Conservation (phyloP, 2,113 vertebrate species). For the Gallinago undulata region DNA sequence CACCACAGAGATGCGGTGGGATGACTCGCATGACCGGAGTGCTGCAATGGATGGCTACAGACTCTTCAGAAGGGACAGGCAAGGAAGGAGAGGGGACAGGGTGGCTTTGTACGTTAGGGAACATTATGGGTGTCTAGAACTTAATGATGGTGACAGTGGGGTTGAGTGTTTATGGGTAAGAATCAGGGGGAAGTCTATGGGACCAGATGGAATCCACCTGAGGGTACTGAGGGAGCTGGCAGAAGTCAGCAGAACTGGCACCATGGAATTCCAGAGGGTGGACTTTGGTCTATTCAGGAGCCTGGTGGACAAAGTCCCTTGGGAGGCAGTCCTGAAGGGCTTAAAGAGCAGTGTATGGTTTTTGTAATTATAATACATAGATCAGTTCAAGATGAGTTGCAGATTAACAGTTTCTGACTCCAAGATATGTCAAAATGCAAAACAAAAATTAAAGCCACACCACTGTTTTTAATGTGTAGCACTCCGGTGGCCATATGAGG, state of each 20-base stretch:
- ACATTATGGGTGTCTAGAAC: too few relatives aligned
- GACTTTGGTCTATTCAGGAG: not conserved
- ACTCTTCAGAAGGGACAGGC: too few relatives aligned
- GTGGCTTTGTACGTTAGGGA: too few relatives aligned
- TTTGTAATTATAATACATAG: not conserved
- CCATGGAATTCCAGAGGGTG: not conserved
- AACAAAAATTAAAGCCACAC: not conserved
- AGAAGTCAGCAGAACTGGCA: not conserved
- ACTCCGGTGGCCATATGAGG: not conserved
- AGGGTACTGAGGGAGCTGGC: too few relatives aligned
- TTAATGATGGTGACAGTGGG: too few relatives aligned
- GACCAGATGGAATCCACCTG: too few relatives aligned
- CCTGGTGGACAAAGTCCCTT: not conserved
- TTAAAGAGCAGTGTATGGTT: not conserved
- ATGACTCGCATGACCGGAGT: too few relatives aligned
- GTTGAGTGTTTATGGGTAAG: too few relatives aligned
- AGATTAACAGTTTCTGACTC: not conserved
- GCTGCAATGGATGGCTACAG: too few relatives aligned
- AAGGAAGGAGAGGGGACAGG: too few relatives aligned
- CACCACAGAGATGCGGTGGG: not conserved
- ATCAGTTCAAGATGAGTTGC: not conserved
- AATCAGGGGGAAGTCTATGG: too few relatives aligned
- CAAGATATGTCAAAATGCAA: not conserved
- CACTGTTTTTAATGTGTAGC: not conserved
- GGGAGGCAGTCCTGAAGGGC: not conserved